Conservation (phyloP, 2,888 invertebrate species). For the Vesta saturnalis region DNA sequence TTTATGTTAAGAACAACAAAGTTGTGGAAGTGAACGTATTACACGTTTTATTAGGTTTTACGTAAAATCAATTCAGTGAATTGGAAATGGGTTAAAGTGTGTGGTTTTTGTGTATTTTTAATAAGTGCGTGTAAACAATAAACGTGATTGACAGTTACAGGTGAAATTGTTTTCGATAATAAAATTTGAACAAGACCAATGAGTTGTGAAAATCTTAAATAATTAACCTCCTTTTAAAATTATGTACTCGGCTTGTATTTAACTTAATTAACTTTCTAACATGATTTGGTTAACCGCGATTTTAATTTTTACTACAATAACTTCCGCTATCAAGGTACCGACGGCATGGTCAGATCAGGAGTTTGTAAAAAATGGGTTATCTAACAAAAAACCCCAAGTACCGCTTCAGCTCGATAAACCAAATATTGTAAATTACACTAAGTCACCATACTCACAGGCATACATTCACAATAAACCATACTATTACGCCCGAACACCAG, state of each 20-base stretch:
- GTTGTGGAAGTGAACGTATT: conserved; percentile 1
- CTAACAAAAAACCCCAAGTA: not conserved
- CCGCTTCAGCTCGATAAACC: too few relatives aligned
- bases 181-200: not conserved
- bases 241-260: not conserved
- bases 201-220: not conserved
- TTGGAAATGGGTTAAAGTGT: not conserved
- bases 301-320: not conserved
- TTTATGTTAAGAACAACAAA: not conserved
- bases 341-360: not conserved
- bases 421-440: not conserved
- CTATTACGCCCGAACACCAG: not conserved
- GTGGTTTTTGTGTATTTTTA: not conserved
- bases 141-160: not conserved
- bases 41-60: not conserved
- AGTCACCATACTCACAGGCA: not conserved
- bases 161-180: not conserved
- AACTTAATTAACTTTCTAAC: not conserved
- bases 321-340: not conserved
- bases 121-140: not conserved
- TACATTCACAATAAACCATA: too few relatives aligned
- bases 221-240: not conserved
- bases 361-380: not conserved
- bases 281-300: not conserved
- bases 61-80: not conserved